Conservation (phyloP, 2,797 vertebrate species). For the Typhlichthys subterraneus region DNA sequence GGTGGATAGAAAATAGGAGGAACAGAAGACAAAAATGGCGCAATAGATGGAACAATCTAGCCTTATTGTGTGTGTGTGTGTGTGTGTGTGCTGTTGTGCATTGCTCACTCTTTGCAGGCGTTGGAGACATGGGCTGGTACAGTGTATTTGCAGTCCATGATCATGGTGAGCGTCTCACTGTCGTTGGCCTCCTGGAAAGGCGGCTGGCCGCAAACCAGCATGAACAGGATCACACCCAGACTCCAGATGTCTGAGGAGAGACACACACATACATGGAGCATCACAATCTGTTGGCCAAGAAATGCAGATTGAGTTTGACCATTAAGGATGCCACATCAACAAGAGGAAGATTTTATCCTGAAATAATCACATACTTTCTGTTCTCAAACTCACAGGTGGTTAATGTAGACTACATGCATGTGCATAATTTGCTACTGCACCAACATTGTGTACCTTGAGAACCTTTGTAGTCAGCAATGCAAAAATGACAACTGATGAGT, state of each 20-base stretch:
- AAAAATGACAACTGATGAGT: too few relatives aligned
- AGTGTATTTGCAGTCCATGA: slow-evolving; percentile 91
- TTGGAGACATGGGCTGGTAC: slow-evolving; percentile 79
- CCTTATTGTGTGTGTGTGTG: too few relatives aligned
- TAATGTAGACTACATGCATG: too few relatives aligned
- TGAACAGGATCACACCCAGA: slow-evolving; percentile 88
- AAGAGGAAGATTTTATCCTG: too few relatives aligned
- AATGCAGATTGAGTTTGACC: neutral
- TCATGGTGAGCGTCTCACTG: slow-evolving; percentile 92
- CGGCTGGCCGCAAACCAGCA: slow-evolving; percentile 88
- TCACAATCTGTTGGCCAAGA: neutral
- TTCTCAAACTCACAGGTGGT: too few relatives aligned
- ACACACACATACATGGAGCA: neutral
- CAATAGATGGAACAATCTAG: too few relatives aligned
- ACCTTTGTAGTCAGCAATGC: too few relatives aligned
- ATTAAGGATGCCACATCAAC: too few relatives aligned
- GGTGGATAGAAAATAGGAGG: neutral
- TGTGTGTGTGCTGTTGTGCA: too few relatives aligned
- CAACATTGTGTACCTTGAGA: too few relatives aligned
- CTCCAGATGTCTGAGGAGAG: slow-evolving; percentile 85
- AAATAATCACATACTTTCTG: too few relatives aligned
- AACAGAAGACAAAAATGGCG: neutral
- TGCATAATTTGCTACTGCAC: too few relatives aligned
- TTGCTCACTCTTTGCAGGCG: slow-evolving; percentile 84
- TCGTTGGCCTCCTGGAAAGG: slow-evolving; percentile 91